Evolutionary conservation across 2,888 invertebrate genomes (phyloP), one percentile per base, ranked within the genome.

Genomic region (Mythimna pallens): DNA sequence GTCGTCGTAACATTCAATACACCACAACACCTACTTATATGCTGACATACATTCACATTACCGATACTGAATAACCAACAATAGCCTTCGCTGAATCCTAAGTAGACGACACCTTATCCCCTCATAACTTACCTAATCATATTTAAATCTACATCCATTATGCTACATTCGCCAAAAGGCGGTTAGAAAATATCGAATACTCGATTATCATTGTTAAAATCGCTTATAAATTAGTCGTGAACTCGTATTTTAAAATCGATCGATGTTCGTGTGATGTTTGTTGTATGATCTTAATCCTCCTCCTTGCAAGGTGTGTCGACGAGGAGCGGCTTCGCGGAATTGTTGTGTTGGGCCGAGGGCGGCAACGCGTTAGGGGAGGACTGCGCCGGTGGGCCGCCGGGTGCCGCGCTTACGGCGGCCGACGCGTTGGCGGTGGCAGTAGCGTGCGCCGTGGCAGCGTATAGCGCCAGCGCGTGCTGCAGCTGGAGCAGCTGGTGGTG

Each of bases 401-500:
- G 76, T 14, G 83, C 81, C 73, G 90, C 85, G 58, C 89, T 83
- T 52, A 89, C 90, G 55, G 92, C 89, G 36, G 94, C 92, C 58
- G 89, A 85, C 12, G 94, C 93, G 82, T 88, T 92, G 54, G 95
- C 95, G 67, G 92, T 92, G 82, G 95, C 95, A 62, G 94, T 94
- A 65, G 96, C 95, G 85, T 95, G 94, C 64, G 96, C 95, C 10
- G 95, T 94, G 64, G 95, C 95, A 17, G 96, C 96, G 85, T 96
- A 96, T 72, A 96, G 91, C 68, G 96, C 96, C 61, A 96, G 89
- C 78, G 96, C 96, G 83, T 96, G 96, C 89, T 96, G 96, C 89
- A 96, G 87, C 87, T 96, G 96, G 84, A 96, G 88, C 88, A 96
- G 91, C 91, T 96, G 96, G 83, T 96, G 95, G 87, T 96, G 96